Percentiles rank a stretch among this genome's conserved stretches.
Evolutionary conservation across 1,140 invertebrate genomes (phyloP).

Genomic region (Vanessa tameamea): DNA sequence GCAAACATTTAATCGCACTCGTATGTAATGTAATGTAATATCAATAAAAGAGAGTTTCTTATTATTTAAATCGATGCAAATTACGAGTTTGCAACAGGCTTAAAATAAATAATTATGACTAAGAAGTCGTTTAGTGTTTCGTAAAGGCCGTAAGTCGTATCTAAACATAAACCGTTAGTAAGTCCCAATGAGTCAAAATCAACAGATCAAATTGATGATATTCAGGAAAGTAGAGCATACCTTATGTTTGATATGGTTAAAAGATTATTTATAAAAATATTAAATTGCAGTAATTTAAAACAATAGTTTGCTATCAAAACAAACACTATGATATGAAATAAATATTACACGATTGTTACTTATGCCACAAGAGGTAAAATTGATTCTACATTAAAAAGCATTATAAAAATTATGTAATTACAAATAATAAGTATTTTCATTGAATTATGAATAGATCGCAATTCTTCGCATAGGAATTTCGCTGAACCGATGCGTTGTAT

Average conservation of each 20-base stretch:
- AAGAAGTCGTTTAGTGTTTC: conserved; percentile 8
- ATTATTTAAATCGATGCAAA: conserved; percentile 27
- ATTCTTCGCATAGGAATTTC: background rate
- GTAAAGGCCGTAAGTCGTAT: conserved; percentile 2
- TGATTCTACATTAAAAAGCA: no score
- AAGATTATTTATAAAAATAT: background rate
- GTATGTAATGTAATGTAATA: no score
- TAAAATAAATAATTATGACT: conserved; percentile 24
- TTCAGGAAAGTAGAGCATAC: conserved; percentile 24
- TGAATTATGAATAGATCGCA: background rate
- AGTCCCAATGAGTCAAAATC: conserved; percentile 16
- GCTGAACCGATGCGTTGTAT: background rate
- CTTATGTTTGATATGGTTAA: conserved; percentile 9
- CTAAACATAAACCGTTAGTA: conserved; percentile 13
- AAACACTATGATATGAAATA: no score
- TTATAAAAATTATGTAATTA: no score
- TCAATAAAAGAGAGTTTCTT: conserved; percentile 18
- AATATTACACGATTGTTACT: no score
- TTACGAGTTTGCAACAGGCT: background rate
- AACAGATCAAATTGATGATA: conserved; percentile 22
- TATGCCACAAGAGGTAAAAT: no score
- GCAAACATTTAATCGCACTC: background rate
- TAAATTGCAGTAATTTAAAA: background rate
- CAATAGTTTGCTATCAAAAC: no score
- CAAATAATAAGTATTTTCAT: background rate